Evolutionary conservation across 2,113 vertebrate genomes (phyloP).

Genomic region (Myiopsitta monachus): DNA sequence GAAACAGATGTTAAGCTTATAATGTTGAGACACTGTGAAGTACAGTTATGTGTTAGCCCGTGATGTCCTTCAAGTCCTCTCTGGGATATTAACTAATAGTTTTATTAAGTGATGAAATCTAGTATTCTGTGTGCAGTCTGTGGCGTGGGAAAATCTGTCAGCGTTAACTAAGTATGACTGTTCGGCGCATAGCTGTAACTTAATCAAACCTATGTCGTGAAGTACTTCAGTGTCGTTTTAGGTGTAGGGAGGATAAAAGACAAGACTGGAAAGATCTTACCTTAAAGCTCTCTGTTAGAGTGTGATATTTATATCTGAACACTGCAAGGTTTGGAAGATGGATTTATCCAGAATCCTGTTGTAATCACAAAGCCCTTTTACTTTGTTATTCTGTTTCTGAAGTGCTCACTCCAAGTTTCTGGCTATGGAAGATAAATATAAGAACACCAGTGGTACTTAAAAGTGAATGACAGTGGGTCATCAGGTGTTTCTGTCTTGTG

Average conservation of each 20-base stretch:
- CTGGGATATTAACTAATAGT: constrained; percentile 9
- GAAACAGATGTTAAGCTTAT: constrained; percentile 55
- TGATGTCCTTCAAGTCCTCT: constrained; percentile 3
- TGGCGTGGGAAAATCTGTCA: not conserved
- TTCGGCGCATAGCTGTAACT: not conserved
- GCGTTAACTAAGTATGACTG: not conserved
- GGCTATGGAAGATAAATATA: not conserved
- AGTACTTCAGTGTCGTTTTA: not conserved
- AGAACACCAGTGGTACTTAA: not conserved
- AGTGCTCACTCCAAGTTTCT: not conserved
- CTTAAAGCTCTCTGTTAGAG: not conserved
- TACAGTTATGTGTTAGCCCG: not conserved
- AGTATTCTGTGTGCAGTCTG: not conserved
- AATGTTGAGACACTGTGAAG: not conserved
- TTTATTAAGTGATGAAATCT: constrained; percentile 55
- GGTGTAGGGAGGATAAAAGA: not conserved
- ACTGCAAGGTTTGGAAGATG: not conserved
- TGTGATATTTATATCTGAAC: not conserved
- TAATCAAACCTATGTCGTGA: not conserved
- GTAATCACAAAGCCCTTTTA: not conserved
- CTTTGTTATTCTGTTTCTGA: not conserved
- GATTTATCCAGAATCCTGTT: not conserved
- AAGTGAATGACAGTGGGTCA: not conserved
- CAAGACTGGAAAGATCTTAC: not conserved
- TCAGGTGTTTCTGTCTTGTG: not conserved